phyloP scores from a whole-genome alignment of 2,888 invertebrate genomes.

The Phania funesta region DNA sequence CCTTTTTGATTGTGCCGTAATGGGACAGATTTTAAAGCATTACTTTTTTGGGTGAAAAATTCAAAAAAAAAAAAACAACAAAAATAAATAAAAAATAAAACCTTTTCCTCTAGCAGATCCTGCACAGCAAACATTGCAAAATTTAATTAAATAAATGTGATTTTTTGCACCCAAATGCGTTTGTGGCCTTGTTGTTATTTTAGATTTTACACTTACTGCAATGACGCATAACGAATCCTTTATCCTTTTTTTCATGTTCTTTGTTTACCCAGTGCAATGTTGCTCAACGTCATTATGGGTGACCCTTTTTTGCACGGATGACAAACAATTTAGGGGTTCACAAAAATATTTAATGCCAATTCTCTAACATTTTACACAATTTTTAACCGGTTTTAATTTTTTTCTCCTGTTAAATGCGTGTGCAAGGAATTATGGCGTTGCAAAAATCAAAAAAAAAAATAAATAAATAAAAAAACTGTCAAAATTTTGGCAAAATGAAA shows the following conservation, averaged over 20 bases:
- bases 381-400: slow-evolving; percentile 52
- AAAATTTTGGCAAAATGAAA: slow-evolving; percentile 71
- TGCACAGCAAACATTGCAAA: slow-evolving; percentile 68
- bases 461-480: slow-evolving; percentile 72
- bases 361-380: slow-evolving; percentile 56
- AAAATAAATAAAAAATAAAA: slow-evolving; percentile 57
- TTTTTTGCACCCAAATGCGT: slow-evolving; percentile 67
- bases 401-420: slow-evolving; percentile 7
- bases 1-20: slow-evolving; percentile 70
- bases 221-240: slow-evolving; percentile 68
- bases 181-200: slow-evolving; percentile 47
- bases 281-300: slow-evolving; percentile 59
- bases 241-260: slow-evolving; percentile 53
- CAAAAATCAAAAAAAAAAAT: slow-evolving; percentile 67
- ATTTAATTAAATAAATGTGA: slow-evolving; percentile 70
- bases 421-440: slow-evolving; percentile 66
- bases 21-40: slow-evolving; percentile 50
- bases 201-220: slow-evolving; percentile 53
- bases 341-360: slow-evolving; percentile 54
- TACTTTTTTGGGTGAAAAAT: slow-evolving; percentile 61
- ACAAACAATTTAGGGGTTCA: slow-evolving; percentile 68
- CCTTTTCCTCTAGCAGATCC: no score
- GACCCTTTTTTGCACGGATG: slow-evolving; percentile 69
- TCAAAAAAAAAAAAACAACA: slow-evolving; percentile 61
- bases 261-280: slow-evolving; percentile 63